Conservation (phyloP, 2,888 invertebrate species). For the Argyra leucocephala region DNA sequence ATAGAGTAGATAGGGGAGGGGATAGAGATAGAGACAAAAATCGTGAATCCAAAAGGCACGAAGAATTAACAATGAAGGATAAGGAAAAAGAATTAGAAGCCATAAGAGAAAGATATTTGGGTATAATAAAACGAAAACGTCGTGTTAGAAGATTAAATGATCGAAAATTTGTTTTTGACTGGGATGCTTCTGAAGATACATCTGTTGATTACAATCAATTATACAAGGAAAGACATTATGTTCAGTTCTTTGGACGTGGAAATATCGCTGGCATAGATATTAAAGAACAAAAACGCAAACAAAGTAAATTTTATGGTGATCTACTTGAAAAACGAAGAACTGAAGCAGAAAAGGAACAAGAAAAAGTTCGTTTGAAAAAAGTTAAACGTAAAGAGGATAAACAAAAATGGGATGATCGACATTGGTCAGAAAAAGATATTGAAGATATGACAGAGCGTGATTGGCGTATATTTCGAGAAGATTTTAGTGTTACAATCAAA, state of each 20-base stretch:
- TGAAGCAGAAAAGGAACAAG: slow-evolving; percentile 93
- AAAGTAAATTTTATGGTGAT: slow-evolving; percentile 94
- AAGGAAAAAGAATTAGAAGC: slow-evolving; percentile 90
- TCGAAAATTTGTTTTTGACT: slow-evolving; percentile 98
- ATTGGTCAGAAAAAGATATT: slow-evolving; percentile 92
- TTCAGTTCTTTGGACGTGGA: slow-evolving; percentile 95
- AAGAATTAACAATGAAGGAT: slow-evolving; percentile 56
- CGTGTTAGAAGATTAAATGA: slow-evolving; percentile 90
- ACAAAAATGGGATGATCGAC: slow-evolving; percentile 97
- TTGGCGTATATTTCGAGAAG: slow-evolving; percentile 99
- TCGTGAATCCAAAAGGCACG: slow-evolving; percentile 40
- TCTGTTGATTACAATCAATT: slow-evolving; percentile 93
- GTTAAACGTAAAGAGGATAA: slow-evolving; percentile 93
- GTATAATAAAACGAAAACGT: slow-evolving; percentile 84
- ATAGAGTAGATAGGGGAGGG: slow-evolving; percentile 28
- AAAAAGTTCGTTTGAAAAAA: slow-evolving; percentile 83
- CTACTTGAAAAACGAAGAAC: slow-evolving; percentile 89
- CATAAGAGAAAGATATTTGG: slow-evolving; percentile 90
- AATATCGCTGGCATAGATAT: slow-evolving; percentile 92
- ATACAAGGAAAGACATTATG: slow-evolving; percentile 93
- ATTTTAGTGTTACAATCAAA: slow-evolving; percentile 97
- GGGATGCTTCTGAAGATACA: slow-evolving; percentile 99
- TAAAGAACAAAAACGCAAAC: slow-evolving; percentile 88
- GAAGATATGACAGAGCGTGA: slow-evolving; percentile 98
- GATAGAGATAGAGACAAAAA: slow-evolving; percentile 49